Evolutionary conservation across 2,113 vertebrate genomes (phyloP).

Genomic region (Cebus imitator): DNA sequence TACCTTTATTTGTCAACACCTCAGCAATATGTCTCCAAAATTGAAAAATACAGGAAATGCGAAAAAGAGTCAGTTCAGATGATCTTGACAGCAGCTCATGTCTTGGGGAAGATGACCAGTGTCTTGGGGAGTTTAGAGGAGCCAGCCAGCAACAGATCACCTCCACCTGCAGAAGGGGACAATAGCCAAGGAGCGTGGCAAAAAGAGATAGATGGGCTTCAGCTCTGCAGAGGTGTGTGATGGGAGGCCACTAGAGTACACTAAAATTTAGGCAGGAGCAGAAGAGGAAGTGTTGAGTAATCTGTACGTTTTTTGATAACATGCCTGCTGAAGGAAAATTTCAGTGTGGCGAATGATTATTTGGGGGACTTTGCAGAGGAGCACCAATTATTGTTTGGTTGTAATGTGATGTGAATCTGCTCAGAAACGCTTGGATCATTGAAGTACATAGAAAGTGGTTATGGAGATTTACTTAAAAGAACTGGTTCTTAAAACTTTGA

Average conservation of each 20-base stretch:
- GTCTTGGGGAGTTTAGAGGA: neutral
- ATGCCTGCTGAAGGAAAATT: neutral
- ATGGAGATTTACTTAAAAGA: neutral
- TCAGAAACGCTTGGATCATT: neutral
- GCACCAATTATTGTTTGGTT: neutral
- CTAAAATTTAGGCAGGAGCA: neutral
- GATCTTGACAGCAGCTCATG: neutral
- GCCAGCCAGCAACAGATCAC: neutral
- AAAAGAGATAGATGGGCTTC: neutral
- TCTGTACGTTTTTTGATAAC: neutral
- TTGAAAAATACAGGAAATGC: neutral
- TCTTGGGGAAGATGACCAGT: neutral
- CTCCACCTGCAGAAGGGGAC: neutral
- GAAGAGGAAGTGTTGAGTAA: neutral
- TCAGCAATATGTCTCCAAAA: neutral
- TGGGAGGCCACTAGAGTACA: neutral
- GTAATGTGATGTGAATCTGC: neutral
- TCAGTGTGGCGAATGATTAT: neutral
- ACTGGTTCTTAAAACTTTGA: neutral
- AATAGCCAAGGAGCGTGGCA: neutral
- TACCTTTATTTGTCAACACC: neutral
- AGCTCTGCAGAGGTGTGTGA: fast-evolving
- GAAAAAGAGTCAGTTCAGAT: neutral
- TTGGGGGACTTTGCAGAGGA: neutral
- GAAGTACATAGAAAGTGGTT: neutral